Evolutionary conservation across 2,113 vertebrate genomes (phyloP).

Genomic region (Psittacara wagleri): DNA sequence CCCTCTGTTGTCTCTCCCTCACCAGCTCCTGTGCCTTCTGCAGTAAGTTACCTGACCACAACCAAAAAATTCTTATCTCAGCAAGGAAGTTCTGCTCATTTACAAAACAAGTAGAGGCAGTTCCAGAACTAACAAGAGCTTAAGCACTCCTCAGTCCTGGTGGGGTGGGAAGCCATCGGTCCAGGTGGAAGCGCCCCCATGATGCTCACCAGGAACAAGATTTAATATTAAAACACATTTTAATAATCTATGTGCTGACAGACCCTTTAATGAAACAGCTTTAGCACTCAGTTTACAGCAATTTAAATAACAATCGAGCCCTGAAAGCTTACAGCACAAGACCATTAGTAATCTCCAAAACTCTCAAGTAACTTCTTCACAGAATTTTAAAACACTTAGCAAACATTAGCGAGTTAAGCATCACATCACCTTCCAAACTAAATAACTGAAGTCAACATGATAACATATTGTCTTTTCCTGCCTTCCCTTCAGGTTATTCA

Average conservation of each 20-base stretch:
- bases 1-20: not conserved
- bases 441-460: not conserved
- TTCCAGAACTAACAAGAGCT: not conserved
- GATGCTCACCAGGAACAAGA: not conserved
- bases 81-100: not conserved
- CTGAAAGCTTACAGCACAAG: not conserved
- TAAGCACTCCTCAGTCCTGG: not conserved
- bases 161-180: not conserved
- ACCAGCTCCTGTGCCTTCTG: not conserved
- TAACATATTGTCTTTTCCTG: not conserved
- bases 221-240: not conserved
- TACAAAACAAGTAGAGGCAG: not conserved
- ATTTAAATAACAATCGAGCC: not conserved
- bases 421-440: not conserved
- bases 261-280: conserved; percentile 6
- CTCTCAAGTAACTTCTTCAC: not conserved
- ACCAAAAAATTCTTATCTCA: not conserved
- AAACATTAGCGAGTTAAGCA: not conserved
- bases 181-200: not conserved
- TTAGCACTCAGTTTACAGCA: not conserved
- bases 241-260: not conserved
- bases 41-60: not conserved
- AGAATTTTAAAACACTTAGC: not conserved
- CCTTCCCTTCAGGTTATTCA: not conserved
- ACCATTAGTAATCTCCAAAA: not conserved